These are phyloP conservation scores for Garrulus glandarius DNA, from an alignment of 2,797 vertebrate genomes.

Conservation along the genomic window DNA sequence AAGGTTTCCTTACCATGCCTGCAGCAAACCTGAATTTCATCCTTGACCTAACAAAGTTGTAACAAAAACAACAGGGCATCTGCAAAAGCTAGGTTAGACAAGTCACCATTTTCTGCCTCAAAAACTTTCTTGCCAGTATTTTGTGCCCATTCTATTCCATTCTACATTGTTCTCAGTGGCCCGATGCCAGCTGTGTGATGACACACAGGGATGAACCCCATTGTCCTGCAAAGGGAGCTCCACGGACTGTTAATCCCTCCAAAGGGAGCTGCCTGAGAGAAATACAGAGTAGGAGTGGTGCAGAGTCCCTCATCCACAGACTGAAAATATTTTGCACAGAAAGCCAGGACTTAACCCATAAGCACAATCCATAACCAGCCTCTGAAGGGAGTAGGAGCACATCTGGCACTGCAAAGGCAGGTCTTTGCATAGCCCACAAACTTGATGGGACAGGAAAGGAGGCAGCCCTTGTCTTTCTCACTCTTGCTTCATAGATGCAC, in stretches of 20 bases:
- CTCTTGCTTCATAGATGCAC: neutral
- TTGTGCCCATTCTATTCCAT: neutral
- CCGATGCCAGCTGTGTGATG: neutral
- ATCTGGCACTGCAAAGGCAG: neutral
- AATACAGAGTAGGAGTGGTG: rapidly evolving
- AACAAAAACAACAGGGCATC: neutral
- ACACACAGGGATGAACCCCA: neutral
- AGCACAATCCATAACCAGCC: neutral
- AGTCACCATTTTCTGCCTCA: neutral
- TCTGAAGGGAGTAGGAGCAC: neutral
- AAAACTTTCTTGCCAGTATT: neutral
- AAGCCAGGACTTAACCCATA: neutral
- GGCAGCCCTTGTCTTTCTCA: neutral
- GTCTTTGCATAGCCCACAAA: neutral
- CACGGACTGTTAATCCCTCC: neutral
- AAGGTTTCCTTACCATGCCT: neutral
- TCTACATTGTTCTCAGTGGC: neutral
- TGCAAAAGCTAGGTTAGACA: neutral
- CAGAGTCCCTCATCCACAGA: neutral
- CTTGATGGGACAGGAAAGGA: rapidly evolving
- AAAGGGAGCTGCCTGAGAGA: neutral
- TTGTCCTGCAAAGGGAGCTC: neutral
- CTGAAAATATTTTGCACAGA: neutral
- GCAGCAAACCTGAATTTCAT: neutral
- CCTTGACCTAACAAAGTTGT: neutral